Conservation (phyloP, 2,113 vertebrate genomes). For the Apistogramma diplotaenia region DNA sequence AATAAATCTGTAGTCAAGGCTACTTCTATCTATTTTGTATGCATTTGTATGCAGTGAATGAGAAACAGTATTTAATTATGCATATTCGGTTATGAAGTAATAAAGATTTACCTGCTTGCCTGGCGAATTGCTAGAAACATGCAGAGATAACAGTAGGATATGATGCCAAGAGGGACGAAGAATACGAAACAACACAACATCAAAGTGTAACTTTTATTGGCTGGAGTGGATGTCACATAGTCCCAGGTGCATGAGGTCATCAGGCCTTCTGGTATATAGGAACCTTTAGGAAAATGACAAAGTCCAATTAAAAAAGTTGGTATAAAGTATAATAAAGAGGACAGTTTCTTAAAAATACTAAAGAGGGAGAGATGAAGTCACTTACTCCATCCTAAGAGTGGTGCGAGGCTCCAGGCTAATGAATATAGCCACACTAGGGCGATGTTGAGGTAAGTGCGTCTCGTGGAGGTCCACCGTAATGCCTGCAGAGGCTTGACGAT, state of each 20-base stretch:
- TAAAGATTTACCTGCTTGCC: slow-evolving; percentile 78
- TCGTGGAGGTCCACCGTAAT: slow-evolving; percentile 82
- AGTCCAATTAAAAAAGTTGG: not conserved
- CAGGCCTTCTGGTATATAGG: slow-evolving; percentile 90
- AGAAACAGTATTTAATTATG: not conserved
- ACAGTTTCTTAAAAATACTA: not conserved
- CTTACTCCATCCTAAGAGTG: slow-evolving; percentile 97
- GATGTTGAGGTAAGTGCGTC: slow-evolving; percentile 80
- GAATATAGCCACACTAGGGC: slow-evolving; percentile 88
- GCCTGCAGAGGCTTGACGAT: slow-evolving; percentile 90
- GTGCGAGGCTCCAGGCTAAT: slow-evolving; percentile 90
- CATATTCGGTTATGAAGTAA: not conserved
- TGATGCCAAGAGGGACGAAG: slow-evolving; percentile 87
- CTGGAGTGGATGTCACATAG: slow-evolving; percentile 86
- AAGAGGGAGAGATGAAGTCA: not conserved
- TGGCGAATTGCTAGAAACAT: slow-evolving; percentile 90
- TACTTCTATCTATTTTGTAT: too few species aligned
- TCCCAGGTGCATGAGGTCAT: slow-evolving; percentile 95
- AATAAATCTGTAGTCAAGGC: too few species aligned
- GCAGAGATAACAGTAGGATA: slow-evolving; percentile 89
- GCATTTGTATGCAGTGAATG: too few species aligned
- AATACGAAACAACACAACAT: slow-evolving; percentile 94
- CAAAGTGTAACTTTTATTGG: slow-evolving; percentile 89
- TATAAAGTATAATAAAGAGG: not conserved
- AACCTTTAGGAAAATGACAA: slow-evolving; percentile 72